Percentiles rank a stretch among this genome's conserved stretches.
These are phyloP conservation scores for Anisognathus igniventris DNA, from an alignment of 2,797 vertebrate species.

Conservation along the genomic window DNA sequence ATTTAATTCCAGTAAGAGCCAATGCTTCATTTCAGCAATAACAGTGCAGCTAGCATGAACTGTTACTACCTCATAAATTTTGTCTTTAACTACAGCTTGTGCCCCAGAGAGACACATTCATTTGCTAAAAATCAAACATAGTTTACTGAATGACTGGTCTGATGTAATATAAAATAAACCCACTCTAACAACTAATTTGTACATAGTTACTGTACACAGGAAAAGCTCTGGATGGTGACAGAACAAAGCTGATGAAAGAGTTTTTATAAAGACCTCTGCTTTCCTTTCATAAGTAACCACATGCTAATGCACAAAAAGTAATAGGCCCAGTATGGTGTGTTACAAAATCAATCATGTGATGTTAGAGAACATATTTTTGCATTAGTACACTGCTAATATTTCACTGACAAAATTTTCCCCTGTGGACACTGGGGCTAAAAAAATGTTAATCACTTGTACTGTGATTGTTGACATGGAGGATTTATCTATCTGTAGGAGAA, in stretches of 20 bases:
- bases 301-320: slow-evolving; percentile 2
- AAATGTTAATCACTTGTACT: neutral
- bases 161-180: neutral
- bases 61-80: slow-evolving; percentile 33
- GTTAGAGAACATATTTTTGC: slow-evolving; percentile 19
- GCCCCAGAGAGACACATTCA: neutral
- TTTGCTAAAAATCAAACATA: slow-evolving; percentile 11
- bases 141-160: neutral
- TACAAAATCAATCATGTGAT: neutral
- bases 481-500: neutral
- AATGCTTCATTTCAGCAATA: slow-evolving; percentile 37
- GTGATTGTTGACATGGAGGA: neutral
- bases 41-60: neutral
- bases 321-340: neutral
- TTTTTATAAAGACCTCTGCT: neutral
- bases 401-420: neutral
- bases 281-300: slow-evolving; percentile 10
- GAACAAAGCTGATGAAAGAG: neutral
- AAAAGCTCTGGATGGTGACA: slow-evolving; percentile 19
- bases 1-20: slow-evolving; percentile 48
- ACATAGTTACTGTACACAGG: neutral
- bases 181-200: neutral
- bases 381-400: neutral
- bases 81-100: slow-evolving; percentile 21
- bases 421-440: neutral